A percentile compares a stretch with the other conserved stretches of the same genome.
phyloP scores from a whole-genome alignment of 1,140 invertebrate genomes.

The Listronotus oregonensis region DNA sequence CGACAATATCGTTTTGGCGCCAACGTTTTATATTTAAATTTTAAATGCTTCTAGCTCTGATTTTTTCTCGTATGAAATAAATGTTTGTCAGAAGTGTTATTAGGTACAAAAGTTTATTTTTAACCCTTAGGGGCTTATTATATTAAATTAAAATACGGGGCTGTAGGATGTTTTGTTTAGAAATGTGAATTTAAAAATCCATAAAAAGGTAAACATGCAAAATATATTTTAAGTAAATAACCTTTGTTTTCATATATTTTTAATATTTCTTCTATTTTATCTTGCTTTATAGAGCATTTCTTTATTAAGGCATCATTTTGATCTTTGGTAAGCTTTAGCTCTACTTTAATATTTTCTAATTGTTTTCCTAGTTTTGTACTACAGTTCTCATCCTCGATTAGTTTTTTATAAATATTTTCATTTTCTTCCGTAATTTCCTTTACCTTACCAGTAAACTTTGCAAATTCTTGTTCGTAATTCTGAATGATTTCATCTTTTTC shows the following conservation, averaged over 20 bases:
- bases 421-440: slow-evolving; percentile 69
- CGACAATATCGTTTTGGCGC: too few relatives aligned
- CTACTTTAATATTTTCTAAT: slow-evolving; percentile 56
- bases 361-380: slow-evolving; percentile 59
- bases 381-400: slow-evolving; percentile 60
- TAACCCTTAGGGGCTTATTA: too few relatives aligned
- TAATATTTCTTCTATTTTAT: slow-evolving; percentile 66
- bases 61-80: too few relatives aligned
- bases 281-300: slow-evolving; percentile 60
- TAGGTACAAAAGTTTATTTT: too few relatives aligned
- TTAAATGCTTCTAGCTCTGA: too few relatives aligned
- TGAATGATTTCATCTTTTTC: slow-evolving; percentile 70
- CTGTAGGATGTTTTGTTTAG: not conserved
- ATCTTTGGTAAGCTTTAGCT: slow-evolving; percentile 63
- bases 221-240: slow-evolving; percentile 27
- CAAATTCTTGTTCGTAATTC: slow-evolving; percentile 65
- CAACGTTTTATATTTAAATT: too few relatives aligned
- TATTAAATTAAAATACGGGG: not conserved
- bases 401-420: slow-evolving; percentile 60
- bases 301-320: slow-evolving; percentile 64
- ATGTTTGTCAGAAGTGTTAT: too few relatives aligned
- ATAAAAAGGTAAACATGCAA: too few relatives aligned
- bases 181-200: not conserved
- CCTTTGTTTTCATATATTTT: slow-evolving; percentile 64
- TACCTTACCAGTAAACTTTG: slow-evolving; percentile 64